Conservation (phyloP, 2,888 invertebrate species). For the Neoitamus cyanurus region DNA sequence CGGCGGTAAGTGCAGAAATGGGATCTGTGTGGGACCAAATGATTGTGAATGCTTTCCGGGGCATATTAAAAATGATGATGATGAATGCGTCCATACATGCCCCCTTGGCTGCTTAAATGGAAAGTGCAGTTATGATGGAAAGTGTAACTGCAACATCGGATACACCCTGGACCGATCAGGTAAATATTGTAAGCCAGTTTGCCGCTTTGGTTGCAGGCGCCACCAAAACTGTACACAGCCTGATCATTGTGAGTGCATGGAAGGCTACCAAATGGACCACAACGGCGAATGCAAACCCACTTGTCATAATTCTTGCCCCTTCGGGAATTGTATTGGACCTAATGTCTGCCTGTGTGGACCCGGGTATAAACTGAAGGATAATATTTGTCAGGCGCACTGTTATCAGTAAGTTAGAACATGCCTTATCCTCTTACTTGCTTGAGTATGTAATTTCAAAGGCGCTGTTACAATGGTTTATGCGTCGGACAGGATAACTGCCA, state of each 20-base stretch:
- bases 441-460: not conserved
- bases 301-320: slow-evolving; percentile 63
- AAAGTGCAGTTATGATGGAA: slow-evolving; percentile 70
- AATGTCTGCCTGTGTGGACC: slow-evolving; percentile 71
- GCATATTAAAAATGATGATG: slow-evolving; percentile 69
- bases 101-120: slow-evolving; percentile 78
- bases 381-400: slow-evolving; percentile 63
- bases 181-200: slow-evolving; percentile 70
- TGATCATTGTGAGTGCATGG: slow-evolving; percentile 62
- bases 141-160: slow-evolving; percentile 71
- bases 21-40: slow-evolving; percentile 71
- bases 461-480: slow-evolving; percentile 66
- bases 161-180: slow-evolving; percentile 60
- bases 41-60: slow-evolving; percentile 71
- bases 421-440: not conserved
- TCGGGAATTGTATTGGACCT: slow-evolving; percentile 71
- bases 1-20: slow-evolving; percentile 67
- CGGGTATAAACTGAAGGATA: slow-evolving; percentile 67
- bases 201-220: slow-evolving; percentile 61
- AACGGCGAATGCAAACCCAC: slow-evolving; percentile 53
- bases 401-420: slow-evolving; percentile 59
- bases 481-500: slow-evolving; percentile 65
- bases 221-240: slow-evolving; percentile 68
- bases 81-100: slow-evolving; percentile 74
- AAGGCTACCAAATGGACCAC: slow-evolving; percentile 57